Evolutionary conservation across 2,113 vertebrate species (phyloP).

Genomic region (Lynx canadensis): DNA sequence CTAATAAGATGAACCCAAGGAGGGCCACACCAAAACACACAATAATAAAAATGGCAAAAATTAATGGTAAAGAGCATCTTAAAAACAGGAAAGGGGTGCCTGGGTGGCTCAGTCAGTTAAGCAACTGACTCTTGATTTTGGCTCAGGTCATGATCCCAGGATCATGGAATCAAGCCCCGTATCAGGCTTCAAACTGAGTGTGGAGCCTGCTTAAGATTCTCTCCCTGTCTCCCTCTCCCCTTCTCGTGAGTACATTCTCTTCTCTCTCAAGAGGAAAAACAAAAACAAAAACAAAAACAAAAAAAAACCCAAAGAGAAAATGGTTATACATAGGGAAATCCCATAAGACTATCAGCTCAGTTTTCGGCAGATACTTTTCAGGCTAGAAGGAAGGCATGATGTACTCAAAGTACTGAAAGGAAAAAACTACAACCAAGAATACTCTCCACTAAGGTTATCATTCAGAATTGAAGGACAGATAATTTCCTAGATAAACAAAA

Average conservation of each 20-base stretch:
- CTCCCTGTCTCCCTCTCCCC: too few relatives aligned
- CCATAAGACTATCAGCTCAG: neutral
- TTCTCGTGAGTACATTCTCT: too few relatives aligned
- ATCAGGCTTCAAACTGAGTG: too few relatives aligned
- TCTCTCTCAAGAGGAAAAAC: too few relatives aligned
- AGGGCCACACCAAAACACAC: neutral
- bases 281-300: too few relatives aligned
- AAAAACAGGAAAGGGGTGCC: neutral
- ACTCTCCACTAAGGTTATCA: neutral
- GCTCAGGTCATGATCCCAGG: too few relatives aligned
- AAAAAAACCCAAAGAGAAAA: neutral
- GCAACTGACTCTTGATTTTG: too few relatives aligned
- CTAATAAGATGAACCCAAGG: neutral
- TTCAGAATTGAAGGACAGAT: neutral
- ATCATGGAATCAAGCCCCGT: too few relatives aligned
- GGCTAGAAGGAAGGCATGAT: neutral
- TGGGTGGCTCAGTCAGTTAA: too few relatives aligned
- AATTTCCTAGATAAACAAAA: neutral
- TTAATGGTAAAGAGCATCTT: neutral
- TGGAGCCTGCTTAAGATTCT: too few relatives aligned
- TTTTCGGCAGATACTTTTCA: neutral
- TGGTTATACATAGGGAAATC: neutral
- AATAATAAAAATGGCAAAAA: neutral
- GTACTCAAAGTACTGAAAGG: neutral
- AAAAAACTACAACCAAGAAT: neutral